phyloP scores from a whole-genome alignment of 1,140 invertebrate species.

The Ceratosolen fusciceps region DNA sequence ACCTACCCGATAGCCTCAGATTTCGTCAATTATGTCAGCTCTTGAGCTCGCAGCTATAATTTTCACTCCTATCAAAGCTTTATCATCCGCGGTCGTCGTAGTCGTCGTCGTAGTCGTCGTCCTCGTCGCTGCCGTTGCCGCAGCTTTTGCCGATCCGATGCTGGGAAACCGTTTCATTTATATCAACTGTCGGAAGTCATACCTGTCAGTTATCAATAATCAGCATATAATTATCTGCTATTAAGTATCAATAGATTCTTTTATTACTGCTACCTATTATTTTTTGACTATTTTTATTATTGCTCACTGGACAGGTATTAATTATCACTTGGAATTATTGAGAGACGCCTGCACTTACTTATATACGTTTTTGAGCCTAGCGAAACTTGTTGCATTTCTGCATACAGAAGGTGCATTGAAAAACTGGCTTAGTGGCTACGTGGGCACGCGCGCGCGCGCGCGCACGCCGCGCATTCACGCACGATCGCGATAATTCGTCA shows the following conservation, averaged over 20 bases:
- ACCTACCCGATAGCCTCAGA: too few relatives aligned
- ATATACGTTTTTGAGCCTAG: too few relatives aligned
- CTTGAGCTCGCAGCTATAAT: neutral
- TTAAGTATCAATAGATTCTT: neutral
- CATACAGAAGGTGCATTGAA: neutral
- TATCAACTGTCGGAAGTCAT: neutral
- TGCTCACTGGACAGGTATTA: neutral
- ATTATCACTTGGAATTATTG: conserved; percentile 8
- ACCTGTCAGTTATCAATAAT: neutral
- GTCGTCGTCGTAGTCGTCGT: too few relatives aligned
- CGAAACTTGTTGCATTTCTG: neutral
- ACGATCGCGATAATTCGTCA: neutral
- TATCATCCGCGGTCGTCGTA: too few relatives aligned
- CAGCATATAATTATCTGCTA: conserved; percentile 9
- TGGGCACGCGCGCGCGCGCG: too few relatives aligned
- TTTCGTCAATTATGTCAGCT: neutral
- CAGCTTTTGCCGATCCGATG: neutral
- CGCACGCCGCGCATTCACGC: too few relatives aligned
- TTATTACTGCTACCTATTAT: neutral
- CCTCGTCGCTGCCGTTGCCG: too few relatives aligned
- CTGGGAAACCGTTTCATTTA: neutral
- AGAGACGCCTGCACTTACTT: neutral
- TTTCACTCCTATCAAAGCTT: neutral
- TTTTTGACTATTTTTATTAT: neutral
- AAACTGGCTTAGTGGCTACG: too few relatives aligned